These are phyloP conservation scores for Diuraphis noxia DNA, from an alignment of 1,140 invertebrate genomes.

Conservation along the genomic window DNA sequence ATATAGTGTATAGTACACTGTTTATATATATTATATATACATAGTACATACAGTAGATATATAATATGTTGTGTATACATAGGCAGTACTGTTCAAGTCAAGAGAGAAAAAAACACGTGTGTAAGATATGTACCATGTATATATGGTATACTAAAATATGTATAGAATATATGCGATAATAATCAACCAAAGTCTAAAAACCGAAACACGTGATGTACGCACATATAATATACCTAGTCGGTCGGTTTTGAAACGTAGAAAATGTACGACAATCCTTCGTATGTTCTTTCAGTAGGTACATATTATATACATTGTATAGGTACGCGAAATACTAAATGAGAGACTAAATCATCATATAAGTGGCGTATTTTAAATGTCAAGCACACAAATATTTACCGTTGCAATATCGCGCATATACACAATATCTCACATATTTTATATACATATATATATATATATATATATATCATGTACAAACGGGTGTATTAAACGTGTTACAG, in stretches of 20 bases:
- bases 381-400: not conserved
- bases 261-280: not conserved
- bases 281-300: not conserved
- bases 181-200: not conserved
- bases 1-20: too few relatives aligned
- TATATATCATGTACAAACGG: too few relatives aligned
- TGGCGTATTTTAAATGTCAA: not conserved
- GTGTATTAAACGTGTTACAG: not conserved
- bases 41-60: not conserved
- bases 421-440: not conserved
- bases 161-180: not conserved
- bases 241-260: not conserved
- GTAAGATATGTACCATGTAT: not conserved
- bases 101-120: not conserved
- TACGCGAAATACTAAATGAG: not conserved
- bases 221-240: not conserved
- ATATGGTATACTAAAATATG: not conserved
- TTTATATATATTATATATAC: not conserved
- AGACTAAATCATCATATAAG: not conserved
- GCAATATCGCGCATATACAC: not conserved
- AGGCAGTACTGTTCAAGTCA: not conserved
- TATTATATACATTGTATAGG: not conserved
- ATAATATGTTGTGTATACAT: not conserved
- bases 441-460: not conserved
- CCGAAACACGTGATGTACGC: not conserved